These are phyloP conservation scores for Pterobdella sp. DNA, from an alignment of 2,888 invertebrate genomes.

Conservation along the genomic window DNA sequence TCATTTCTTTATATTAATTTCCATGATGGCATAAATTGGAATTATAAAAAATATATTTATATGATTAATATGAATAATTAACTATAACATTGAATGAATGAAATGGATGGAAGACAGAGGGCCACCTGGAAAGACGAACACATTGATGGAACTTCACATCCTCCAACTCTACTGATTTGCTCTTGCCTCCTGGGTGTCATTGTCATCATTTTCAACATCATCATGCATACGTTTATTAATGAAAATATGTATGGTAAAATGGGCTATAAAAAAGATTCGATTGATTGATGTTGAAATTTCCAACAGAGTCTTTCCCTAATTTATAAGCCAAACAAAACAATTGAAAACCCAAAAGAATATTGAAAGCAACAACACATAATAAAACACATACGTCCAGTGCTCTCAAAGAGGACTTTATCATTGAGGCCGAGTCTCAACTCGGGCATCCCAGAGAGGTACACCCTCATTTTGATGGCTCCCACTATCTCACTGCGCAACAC, in stretches of 20 bases:
- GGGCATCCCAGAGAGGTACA: slow-evolving; percentile 95
- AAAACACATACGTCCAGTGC: slow-evolving; percentile 65
- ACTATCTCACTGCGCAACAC: slow-evolving; percentile 94
- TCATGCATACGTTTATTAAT: neutral
- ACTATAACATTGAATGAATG: neutral
- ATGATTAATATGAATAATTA: no score
- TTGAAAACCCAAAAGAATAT: neutral
- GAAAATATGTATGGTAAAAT: neutral
- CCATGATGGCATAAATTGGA: no score
- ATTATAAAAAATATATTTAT: no score
- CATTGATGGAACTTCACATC: slow-evolving; percentile 99
- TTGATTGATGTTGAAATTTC: neutral
- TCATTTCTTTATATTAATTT: neutral
- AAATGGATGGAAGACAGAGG: neutral
- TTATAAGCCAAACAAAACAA: neutral
- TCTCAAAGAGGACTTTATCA: slow-evolving; percentile 92
- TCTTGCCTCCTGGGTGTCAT: slow-evolving; percentile 76
- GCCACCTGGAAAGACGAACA: slow-evolving; percentile 69
- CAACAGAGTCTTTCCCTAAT: neutral
- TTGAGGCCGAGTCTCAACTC: slow-evolving; percentile 89
- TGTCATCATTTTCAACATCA: neutral
- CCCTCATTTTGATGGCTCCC: slow-evolving; percentile 96
- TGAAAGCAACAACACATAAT: neutral
- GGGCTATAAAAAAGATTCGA: neutral
- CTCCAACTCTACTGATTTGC: slow-evolving; percentile 92